A percentile compares a stretch with the other conserved stretches of the same genome.
Conservation (phyloP, 2,888 invertebrate genomes). For the Chorisops tibialis region DNA sequence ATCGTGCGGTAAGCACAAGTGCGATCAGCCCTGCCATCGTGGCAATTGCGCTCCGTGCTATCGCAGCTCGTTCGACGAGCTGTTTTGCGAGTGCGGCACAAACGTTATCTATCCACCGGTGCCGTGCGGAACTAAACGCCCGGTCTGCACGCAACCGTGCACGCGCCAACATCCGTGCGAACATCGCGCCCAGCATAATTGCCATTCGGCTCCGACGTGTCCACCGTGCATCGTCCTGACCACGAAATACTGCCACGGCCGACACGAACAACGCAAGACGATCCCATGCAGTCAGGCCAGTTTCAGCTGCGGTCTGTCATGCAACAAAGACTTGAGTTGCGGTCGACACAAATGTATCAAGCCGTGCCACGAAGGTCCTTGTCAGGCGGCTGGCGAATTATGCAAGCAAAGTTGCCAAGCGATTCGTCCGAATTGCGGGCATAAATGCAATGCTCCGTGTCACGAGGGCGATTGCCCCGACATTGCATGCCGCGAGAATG, state of each 20-base stretch:
- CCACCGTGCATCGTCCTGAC: slow-evolving; percentile 86
- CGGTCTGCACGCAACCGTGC: slow-evolving; percentile 76
- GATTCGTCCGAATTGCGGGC: slow-evolving; percentile 70
- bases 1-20: slow-evolving; percentile 84
- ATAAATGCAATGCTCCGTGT: slow-evolving; percentile 80
- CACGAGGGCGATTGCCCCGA: slow-evolving; percentile 73
- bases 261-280: slow-evolving; percentile 79
- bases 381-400: slow-evolving; percentile 61
- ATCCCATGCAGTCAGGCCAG: slow-evolving; percentile 69
- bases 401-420: slow-evolving; percentile 80
- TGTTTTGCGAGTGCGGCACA: slow-evolving; percentile 86
- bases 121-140: slow-evolving; percentile 85
- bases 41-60: slow-evolving; percentile 79
- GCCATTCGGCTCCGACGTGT: slow-evolving; percentile 69
- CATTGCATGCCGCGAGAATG: slow-evolving; percentile 67
- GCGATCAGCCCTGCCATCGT: slow-evolving; percentile 84
- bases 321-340: slow-evolving; percentile 76
- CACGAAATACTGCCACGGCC: slow-evolving; percentile 78
- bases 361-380: slow-evolving; percentile 73
- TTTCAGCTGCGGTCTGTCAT: slow-evolving; percentile 87
- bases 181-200: slow-evolving; percentile 79
- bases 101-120: slow-evolving; percentile 87
- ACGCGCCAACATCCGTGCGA: slow-evolving; percentile 71
- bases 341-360: slow-evolving; percentile 80
- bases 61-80: slow-evolving; percentile 78